Evolutionary conservation across 2,113 vertebrate species (phyloP).

Genomic region (Mastomys natalensis): DNA sequence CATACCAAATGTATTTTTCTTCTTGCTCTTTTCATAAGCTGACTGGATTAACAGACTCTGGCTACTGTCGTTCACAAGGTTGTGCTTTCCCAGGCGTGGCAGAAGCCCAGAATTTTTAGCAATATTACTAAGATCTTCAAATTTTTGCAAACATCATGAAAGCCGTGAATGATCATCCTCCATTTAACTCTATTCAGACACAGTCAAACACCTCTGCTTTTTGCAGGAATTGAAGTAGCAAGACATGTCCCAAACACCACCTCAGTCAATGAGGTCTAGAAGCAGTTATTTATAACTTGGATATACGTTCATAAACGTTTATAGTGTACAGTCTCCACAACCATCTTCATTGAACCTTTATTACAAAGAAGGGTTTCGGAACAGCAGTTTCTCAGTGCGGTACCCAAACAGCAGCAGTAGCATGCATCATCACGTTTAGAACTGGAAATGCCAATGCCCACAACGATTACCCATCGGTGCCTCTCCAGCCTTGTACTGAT

Average conservation of each 20-base stretch:
- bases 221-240: neutral
- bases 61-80: rapidly evolving
- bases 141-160: neutral
- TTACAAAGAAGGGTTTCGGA: neutral
- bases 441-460: neutral
- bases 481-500: neutral
- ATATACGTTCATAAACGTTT: neutral
- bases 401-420: neutral
- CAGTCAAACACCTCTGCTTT: neutral
- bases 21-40: neutral
- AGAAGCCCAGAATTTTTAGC: neutral
- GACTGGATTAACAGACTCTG: neutral
- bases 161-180: neutral
- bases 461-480: neutral
- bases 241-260: neutral
- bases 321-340: neutral
- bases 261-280: neutral
- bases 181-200: neutral
- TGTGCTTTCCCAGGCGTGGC: neutral
- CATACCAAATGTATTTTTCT: rapidly evolving
- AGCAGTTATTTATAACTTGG: neutral
- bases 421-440: rapidly evolving
- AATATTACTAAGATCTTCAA: neutral
- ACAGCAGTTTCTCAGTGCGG: neutral
- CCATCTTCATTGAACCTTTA: neutral